Percentiles rank a stretch among this genome's conserved stretches.
phyloP scores from a whole-genome alignment of 2,797 vertebrate species.

The Diplodus sargus region DNA sequence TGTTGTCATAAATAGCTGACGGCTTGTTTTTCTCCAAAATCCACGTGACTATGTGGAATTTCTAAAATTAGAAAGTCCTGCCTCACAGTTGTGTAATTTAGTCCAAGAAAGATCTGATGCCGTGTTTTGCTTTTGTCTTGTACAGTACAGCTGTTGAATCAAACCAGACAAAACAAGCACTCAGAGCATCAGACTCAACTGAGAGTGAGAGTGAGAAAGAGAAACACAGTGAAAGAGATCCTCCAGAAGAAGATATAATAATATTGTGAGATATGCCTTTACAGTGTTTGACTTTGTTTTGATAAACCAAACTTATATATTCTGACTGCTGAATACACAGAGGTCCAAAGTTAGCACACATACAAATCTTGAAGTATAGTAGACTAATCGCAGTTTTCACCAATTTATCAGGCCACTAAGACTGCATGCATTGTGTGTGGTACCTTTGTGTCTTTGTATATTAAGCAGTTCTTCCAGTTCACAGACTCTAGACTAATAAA shows the following conservation, averaged over 20 bases:
- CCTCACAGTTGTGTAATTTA: conserved; percentile 28
- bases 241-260: conserved; percentile 1
- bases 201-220: conserved; percentile 4
- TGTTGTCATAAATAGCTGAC: conserved; percentile 13
- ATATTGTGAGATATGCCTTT: background rate
- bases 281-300: no score
- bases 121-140: conserved; percentile 5
- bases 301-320: no score
- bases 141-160: conserved; percentile 24
- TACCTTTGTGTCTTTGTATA: no score
- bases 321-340: no score
- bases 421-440: no score
- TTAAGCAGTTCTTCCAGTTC: no score
- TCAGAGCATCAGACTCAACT: conserved; percentile 9
- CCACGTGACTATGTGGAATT: background rate
- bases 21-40: conserved; percentile 31
- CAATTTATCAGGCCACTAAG: no score
- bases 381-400: no score
- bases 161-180: conserved; percentile 24
- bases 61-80: conserved; percentile 29
- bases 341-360: no score
- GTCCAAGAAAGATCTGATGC: conserved; percentile 32
- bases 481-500: background rate
- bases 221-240: conserved; percentile 12
- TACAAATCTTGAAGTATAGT: no score